Evolutionary conservation across 2,797 vertebrate genomes (phyloP).

Genomic region (Alcedo atthis): DNA sequence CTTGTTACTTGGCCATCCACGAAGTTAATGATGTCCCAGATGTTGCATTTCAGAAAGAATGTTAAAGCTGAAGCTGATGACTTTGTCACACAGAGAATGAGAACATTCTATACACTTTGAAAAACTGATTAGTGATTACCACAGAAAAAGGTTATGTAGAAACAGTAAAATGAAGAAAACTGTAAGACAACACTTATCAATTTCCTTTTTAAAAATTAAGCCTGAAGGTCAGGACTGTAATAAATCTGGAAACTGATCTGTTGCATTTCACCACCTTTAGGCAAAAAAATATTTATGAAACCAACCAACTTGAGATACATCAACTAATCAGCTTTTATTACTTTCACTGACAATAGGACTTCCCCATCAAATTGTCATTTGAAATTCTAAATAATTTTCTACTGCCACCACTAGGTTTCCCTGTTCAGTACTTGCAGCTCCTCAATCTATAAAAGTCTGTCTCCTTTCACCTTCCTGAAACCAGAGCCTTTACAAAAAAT

Average conservation of each 20-base stretch:
- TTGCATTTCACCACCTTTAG: background rate
- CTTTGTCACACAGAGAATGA: background rate
- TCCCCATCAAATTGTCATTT: background rate
- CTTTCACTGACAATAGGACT: background rate
- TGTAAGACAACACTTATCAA: background rate
- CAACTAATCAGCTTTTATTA: background rate
- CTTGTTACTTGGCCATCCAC: background rate
- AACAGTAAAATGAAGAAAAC: background rate
- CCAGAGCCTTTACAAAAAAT: background rate
- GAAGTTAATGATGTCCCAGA: background rate
- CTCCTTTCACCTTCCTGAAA: background rate
- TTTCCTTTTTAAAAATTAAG: background rate
- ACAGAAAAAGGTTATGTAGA: background rate
- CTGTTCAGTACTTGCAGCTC: background rate
- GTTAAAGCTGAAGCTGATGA: background rate
- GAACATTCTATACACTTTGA: fast-evolving
- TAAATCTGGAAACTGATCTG: background rate
- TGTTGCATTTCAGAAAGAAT: background rate
- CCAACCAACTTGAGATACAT: background rate
- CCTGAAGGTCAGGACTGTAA: background rate
- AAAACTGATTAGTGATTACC: background rate
- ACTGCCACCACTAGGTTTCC: background rate
- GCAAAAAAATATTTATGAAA: background rate
- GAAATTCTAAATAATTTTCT: background rate
- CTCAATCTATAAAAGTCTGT: background rate